Evolutionary conservation across 92 coral and sea anemone species (phyloP).

Genomic region (Anthopleura xanthogrammica): DNA sequence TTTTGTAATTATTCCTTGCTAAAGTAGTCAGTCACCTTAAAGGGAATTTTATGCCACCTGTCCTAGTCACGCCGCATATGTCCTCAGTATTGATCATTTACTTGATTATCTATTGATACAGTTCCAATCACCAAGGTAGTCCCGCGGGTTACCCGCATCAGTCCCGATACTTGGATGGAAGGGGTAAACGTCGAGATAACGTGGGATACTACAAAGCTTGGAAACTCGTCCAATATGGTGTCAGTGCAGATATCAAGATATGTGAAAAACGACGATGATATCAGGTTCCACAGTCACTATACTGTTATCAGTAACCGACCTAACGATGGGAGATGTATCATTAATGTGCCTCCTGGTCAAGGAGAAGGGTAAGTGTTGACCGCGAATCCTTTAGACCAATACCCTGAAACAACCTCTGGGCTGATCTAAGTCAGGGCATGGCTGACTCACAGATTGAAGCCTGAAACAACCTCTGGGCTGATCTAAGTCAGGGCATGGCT

Average conservation of each 20-base stretch:
- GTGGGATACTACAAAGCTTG: neutral
- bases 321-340: slow-evolving; percentile 41
- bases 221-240: neutral
- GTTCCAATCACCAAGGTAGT: slow-evolving; percentile 2
- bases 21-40: too few relatives aligned
- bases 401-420: too few relatives aligned
- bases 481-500: too few relatives aligned
- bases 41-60: too few relatives aligned
- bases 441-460: too few relatives aligned
- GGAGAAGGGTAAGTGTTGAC: slow-evolving; percentile 34
- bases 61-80: too few relatives aligned
- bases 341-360: slow-evolving; percentile 34
- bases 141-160: slow-evolving; percentile 9
- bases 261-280: slow-evolving; percentile 7
- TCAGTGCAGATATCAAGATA: slow-evolving; percentile 7
- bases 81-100: too few relatives aligned
- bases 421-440: too few relatives aligned
- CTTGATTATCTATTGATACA: neutral
- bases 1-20: too few relatives aligned
- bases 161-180: slow-evolving; percentile 21
- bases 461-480: too few relatives aligned
- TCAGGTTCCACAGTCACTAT: slow-evolving; percentile 17
- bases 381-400: too few relatives aligned
- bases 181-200: neutral
- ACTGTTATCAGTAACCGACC: neutral